phyloP scores from a whole-genome alignment of 2,797 vertebrate genomes.

The Gallirallus australis region DNA sequence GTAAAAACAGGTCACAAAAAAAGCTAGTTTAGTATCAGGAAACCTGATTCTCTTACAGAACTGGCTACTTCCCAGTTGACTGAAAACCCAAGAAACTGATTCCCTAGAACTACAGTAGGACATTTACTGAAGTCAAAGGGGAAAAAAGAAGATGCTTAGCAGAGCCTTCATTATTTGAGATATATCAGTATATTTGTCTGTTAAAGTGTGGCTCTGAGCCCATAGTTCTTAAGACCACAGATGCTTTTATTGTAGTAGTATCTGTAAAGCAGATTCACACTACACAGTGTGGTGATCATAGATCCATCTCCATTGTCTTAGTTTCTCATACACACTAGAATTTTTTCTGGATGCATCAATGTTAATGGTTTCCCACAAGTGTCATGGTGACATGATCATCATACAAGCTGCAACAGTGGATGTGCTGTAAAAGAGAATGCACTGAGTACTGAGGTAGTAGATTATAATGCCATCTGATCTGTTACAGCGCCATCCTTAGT shows the following conservation, averaged over 20 bases:
- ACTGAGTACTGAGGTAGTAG: neutral
- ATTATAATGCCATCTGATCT: neutral
- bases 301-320: accelerated
- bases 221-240: neutral
- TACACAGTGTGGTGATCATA: neutral
- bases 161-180: neutral
- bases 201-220: neutral
- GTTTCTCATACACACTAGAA: neutral
- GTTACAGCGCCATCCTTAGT: neutral
- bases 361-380: neutral
- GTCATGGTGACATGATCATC: neutral
- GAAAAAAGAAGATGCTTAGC: neutral
- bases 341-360: neutral
- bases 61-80: neutral
- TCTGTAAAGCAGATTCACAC: neutral
- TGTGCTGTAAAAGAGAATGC: neutral
- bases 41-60: neutral
- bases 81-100: neutral
- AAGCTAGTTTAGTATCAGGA: neutral
- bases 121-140: neutral
- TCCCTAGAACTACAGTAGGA: neutral
- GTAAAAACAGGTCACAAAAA: neutral
- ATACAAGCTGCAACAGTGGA: neutral
- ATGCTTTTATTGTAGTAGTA: neutral
- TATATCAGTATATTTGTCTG: neutral